These are phyloP conservation scores for Harpalus rufipes DNA, from an alignment of 2,888 invertebrate species.

Conservation along the genomic window DNA sequence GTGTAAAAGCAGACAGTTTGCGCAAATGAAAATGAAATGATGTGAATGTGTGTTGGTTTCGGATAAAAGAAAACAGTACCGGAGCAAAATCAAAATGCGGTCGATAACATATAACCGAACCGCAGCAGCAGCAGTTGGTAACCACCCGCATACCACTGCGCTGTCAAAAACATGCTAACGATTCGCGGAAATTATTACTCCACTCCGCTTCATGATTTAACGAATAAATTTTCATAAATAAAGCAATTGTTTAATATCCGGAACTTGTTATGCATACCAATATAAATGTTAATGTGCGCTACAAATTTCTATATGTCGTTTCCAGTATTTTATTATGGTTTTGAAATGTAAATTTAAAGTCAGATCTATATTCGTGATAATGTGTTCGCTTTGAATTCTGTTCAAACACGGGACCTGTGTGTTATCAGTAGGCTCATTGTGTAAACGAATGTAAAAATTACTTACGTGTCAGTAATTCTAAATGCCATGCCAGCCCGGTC, in stretches of 20 bases:
- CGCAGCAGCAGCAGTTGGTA: slow-evolving; percentile 29
- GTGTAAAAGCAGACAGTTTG: slow-evolving; percentile 9
- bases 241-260: slow-evolving; percentile 65
- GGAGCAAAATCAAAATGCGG: slow-evolving; percentile 22
- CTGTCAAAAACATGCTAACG: slow-evolving; percentile 52
- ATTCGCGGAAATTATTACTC: slow-evolving; percentile 56
- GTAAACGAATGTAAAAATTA: slow-evolving; percentile 59
- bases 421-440: slow-evolving; percentile 57
- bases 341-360: slow-evolving; percentile 61
- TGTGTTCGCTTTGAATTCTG: slow-evolving; percentile 49
- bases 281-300: slow-evolving; percentile 59
- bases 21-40: slow-evolving; percentile 4
- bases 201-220: slow-evolving; percentile 59
- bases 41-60: background rate
- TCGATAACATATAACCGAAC: slow-evolving; percentile 35
- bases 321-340: slow-evolving; percentile 62
- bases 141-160: slow-evolving; percentile 55
- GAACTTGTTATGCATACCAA: slow-evolving; percentile 65
- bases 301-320: slow-evolving; percentile 55
- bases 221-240: slow-evolving; percentile 66
- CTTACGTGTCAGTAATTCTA: slow-evolving; percentile 57
- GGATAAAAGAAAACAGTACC: slow-evolving; percentile 12
- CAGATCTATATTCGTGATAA: slow-evolving; percentile 61
- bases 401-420: slow-evolving; percentile 31
- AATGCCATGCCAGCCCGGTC: slow-evolving; percentile 43